Percentiles rank a stretch among this genome's conserved stretches.
phyloP scores from a whole-genome alignment of 2,888 invertebrate species.

The Tortricodes alternella region DNA sequence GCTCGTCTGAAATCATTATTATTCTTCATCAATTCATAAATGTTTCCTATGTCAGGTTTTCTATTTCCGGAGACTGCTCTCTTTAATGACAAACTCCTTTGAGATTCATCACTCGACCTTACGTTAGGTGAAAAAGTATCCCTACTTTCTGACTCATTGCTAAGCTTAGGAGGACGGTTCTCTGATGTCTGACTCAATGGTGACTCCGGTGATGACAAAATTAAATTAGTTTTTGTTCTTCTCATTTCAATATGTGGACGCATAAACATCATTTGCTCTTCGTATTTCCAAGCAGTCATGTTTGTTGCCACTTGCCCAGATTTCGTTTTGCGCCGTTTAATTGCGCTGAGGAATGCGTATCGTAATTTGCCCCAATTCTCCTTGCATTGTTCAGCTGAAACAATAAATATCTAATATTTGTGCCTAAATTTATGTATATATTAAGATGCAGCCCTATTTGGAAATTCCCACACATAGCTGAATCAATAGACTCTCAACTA shows the following conservation, averaged over 20 bases:
- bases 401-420: too few relatives aligned
- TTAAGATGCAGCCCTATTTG: too few relatives aligned
- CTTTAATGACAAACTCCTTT: too few relatives aligned
- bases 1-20: neutral
- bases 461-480: too few relatives aligned
- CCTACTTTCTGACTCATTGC: too few relatives aligned
- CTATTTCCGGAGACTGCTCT: too few relatives aligned
- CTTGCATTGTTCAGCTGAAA: slow-evolving; percentile 5
- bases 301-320: neutral
- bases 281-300: neutral
- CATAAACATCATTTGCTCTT: neutral
- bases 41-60: neutral
- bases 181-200: too few relatives aligned
- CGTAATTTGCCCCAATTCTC: neutral
- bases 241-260: neutral
- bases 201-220: neutral
- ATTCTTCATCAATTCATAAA: neutral
- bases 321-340: neutral
- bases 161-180: too few relatives aligned
- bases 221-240: neutral
- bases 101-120: too few relatives aligned
- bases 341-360: neutral
- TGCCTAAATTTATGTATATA: too few relatives aligned
- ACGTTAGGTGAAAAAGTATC: too few relatives aligned
- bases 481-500: too few relatives aligned